These are phyloP conservation scores for Sardinella longiceps DNA, from an alignment of 2,797 vertebrate species.

Conservation along the genomic window DNA sequence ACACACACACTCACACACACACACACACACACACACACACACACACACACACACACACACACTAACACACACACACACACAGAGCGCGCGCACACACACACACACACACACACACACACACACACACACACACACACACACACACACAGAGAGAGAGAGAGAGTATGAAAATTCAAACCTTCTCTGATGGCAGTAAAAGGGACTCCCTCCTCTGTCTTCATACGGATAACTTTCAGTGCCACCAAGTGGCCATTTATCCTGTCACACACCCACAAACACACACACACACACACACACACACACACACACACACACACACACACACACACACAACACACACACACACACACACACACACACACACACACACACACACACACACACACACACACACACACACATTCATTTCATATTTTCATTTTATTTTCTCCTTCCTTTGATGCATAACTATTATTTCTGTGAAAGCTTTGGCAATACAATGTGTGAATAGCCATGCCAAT, in stretches of 20 bases:
- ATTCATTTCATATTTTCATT: too few relatives aligned
- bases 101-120: not conserved
- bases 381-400: too few relatives aligned
- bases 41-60: constrained; percentile 1
- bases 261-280: constrained; percentile 9
- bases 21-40: not conserved
- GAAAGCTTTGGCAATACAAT: too few relatives aligned
- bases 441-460: too few relatives aligned
- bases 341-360: too few relatives aligned
- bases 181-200: constrained; percentile 90
- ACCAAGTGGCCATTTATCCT: constrained; percentile 90
- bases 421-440: too few relatives aligned
- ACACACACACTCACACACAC: not conserved
- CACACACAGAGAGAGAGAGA: too few relatives aligned
- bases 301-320: not conserved
- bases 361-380: too few relatives aligned
- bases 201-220: constrained; percentile 85
- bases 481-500: too few relatives aligned
- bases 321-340: not conserved
- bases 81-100: too few relatives aligned
- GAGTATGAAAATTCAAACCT: constrained; percentile 70
- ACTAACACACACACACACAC: constrained; percentile 13
- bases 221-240: constrained; percentile 86
- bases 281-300: not conserved
- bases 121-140: not conserved